Conservation (phyloP, 1,140 invertebrate genomes). For the Colletes latitarsis region DNA sequence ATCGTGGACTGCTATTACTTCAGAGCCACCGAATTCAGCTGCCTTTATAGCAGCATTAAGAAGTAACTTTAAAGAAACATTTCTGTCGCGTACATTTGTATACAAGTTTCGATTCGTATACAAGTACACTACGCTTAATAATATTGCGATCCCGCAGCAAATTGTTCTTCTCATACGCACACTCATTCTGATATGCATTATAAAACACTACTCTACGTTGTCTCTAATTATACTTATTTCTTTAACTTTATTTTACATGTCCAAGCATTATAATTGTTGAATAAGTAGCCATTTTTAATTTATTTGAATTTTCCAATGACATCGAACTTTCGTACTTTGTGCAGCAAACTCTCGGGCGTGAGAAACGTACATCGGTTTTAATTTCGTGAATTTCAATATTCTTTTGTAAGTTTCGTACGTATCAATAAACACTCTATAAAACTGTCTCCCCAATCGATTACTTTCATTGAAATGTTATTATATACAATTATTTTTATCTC, state of each 20-base stretch:
- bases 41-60: conserved; percentile 89
- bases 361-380: not conserved
- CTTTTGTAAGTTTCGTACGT: not conserved
- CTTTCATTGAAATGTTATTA: not conserved
- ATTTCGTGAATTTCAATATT: not conserved
- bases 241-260: conserved; percentile 4
- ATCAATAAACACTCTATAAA: not conserved
- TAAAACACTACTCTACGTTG: not conserved
- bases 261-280: conserved; percentile 8
- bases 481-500: not conserved
- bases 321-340: not conserved
- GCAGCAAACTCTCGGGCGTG: not conserved
- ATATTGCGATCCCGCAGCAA: conserved; percentile 79
- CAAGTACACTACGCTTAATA: conserved; percentile 68
- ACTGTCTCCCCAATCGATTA: not conserved
- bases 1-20: conserved; percentile 86
- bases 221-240: not conserved
- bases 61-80: conserved; percentile 87
- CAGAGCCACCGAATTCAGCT: conserved; percentile 89
- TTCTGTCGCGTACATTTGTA: conserved; percentile 29
- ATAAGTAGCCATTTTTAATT: conserved; percentile 20
- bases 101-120: conserved; percentile 69
- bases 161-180: conserved; percentile 84
- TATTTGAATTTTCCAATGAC: conserved; percentile 12
- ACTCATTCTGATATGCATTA: conserved; percentile 86